These are phyloP conservation scores for Musca domestica DNA, from an alignment of 1,140 invertebrate species.

Conservation along the genomic window DNA sequence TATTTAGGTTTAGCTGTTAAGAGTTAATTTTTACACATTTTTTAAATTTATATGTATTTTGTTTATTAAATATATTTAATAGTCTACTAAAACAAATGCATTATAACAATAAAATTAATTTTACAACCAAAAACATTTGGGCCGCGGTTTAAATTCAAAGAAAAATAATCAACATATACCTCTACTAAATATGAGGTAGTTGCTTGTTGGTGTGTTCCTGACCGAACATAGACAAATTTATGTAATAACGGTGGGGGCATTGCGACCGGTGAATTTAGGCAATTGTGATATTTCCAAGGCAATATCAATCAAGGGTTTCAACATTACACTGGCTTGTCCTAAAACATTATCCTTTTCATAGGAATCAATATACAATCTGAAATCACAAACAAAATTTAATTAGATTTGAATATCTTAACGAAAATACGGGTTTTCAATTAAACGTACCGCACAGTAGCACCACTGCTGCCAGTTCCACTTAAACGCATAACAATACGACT, in stretches of 20 bases:
- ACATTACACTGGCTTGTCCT: constrained; percentile 76
- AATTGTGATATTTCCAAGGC: constrained; percentile 84
- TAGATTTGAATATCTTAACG: neutral
- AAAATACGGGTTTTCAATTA: neutral
- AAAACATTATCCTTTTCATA: constrained; percentile 75
- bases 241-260: constrained; percentile 94
- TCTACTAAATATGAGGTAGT: constrained; percentile 10
- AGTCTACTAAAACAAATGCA: constrained; percentile 25
- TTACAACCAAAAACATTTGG: constrained; percentile 1
- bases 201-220: neutral
- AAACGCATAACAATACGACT: constrained; percentile 90
- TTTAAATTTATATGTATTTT: constrained; percentile 6
- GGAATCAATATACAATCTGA: constrained; percentile 86
- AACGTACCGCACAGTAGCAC: constrained; percentile 81
- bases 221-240: constrained; percentile 63
- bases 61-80: constrained; percentile 20
- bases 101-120: constrained; percentile 19
- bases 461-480: constrained; percentile 96
- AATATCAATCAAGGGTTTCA: constrained; percentile 87
- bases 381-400: constrained; percentile 25
- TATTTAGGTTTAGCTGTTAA: constrained; percentile 36
- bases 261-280: constrained; percentile 79
- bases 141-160: neutral
- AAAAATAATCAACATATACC: neutral
- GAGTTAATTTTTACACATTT: constrained; percentile 11